Evolutionary conservation across 1,140 invertebrate species (phyloP).

Genomic region (Helicorthomorpha holstii): DNA sequence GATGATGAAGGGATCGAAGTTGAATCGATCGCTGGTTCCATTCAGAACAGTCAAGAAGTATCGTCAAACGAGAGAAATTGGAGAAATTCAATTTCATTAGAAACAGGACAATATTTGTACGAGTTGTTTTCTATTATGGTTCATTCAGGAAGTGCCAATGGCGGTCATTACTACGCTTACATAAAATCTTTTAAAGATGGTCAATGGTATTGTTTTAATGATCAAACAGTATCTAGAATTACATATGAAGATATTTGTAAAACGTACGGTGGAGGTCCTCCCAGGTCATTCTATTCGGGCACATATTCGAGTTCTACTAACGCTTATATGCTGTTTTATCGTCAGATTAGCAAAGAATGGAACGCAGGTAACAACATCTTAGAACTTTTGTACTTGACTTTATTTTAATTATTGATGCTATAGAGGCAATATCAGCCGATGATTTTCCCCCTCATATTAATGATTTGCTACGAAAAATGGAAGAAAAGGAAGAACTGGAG

Average conservation of each 20-base stretch:
- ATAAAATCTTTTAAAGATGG: conserved; percentile 48
- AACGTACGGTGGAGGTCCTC: conserved; percentile 59
- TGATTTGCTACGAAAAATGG: conserved; percentile 42
- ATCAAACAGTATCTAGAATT: conserved; percentile 36
- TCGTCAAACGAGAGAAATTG: conserved; percentile 27
- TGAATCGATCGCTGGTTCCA: conserved; percentile 15
- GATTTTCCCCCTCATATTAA: conserved; percentile 60
- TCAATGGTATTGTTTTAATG: conserved; percentile 40
- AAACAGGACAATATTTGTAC: conserved; percentile 55
- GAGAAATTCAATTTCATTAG: conserved; percentile 14
- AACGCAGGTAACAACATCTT: conserved; percentile 33
- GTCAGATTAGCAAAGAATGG: conserved; percentile 51
- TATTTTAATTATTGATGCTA: conserved; percentile 1
- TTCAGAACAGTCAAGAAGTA: conserved; percentile 9
- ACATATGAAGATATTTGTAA: conserved; percentile 65
- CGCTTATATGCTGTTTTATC: conserved; percentile 86
- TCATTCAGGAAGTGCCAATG: conserved; percentile 76
- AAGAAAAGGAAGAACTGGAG: conserved; percentile 47
- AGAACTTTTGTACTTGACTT: not conserved
- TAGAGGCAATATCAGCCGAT: conserved; percentile 41
- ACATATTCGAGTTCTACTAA: conserved; percentile 68
- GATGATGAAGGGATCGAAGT: conserved; percentile 52
- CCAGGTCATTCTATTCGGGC: conserved; percentile 50
- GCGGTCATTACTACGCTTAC: conserved; percentile 87
- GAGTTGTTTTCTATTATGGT: conserved; percentile 88